phyloP scores from a whole-genome alignment of 2,888 invertebrate species.

The Campoletis raptor region DNA sequence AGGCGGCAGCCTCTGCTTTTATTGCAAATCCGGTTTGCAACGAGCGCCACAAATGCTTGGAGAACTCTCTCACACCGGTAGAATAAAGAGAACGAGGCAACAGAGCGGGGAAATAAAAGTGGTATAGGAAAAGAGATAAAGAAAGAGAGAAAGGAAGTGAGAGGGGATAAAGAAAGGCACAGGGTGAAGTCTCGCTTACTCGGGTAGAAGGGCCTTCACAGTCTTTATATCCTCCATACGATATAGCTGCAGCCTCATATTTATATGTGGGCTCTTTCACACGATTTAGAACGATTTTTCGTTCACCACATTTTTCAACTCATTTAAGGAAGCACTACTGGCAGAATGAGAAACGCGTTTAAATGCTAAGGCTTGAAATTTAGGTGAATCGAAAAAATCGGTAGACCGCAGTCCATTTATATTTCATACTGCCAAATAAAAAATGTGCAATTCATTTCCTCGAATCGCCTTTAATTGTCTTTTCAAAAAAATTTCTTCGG shows the following conservation, averaged over 20 bases:
- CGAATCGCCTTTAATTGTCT: not conserved
- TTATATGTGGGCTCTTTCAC: not conserved
- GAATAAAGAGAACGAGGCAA: slow-evolving; percentile 73
- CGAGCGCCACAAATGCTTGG: slow-evolving; percentile 64
- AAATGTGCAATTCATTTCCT: not conserved
- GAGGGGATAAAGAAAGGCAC: slow-evolving; percentile 52
- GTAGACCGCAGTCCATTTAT: not conserved
- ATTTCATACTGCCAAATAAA: too few species aligned
- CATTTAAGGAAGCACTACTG: not conserved
- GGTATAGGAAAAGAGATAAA: slow-evolving; percentile 40
- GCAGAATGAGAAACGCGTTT: not conserved
- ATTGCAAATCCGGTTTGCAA: slow-evolving; percentile 84
- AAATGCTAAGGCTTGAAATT: not conserved
- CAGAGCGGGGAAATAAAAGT: slow-evolving; percentile 48
- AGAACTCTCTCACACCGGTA: slow-evolving; percentile 54
- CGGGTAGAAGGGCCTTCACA: slow-evolving; percentile 42
- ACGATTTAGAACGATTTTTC: slow-evolving; percentile 2
- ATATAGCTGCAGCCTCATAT: not conserved
- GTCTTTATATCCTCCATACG: not conserved
- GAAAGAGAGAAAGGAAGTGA: slow-evolving; percentile 45
- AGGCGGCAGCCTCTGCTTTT: slow-evolving; percentile 74
- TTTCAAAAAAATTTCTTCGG: not conserved
- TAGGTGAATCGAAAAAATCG: not conserved
- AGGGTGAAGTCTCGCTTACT: slow-evolving; percentile 48
- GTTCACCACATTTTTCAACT: not conserved